These are phyloP conservation scores for Ptyas mucosa DNA, from an alignment of 2,113 vertebrate genomes.

Conservation along the genomic window DNA sequence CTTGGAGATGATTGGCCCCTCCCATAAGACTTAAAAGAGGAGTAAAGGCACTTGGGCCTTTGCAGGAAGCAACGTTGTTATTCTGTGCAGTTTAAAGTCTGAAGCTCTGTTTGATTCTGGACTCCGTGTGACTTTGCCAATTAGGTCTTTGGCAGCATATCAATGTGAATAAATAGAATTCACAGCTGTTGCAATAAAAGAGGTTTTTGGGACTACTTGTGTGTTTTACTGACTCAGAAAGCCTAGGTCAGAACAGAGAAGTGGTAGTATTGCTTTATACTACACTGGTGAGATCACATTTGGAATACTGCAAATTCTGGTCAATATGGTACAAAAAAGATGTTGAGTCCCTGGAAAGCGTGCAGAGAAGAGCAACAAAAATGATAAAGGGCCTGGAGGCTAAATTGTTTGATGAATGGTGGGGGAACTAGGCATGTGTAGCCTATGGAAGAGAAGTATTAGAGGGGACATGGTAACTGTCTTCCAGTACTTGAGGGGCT, in stretches of 20 bases:
- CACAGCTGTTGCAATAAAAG: too few relatives aligned
- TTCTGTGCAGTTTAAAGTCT: too few relatives aligned
- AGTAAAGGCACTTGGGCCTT: too few relatives aligned
- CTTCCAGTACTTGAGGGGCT: background rate
- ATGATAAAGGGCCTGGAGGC: background rate
- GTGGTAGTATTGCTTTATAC: background rate
- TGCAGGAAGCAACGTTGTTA: too few relatives aligned
- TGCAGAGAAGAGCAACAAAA: background rate
- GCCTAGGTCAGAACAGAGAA: background rate
- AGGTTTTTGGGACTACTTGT: too few relatives aligned
- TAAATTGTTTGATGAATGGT: background rate
- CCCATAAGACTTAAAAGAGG: too few relatives aligned
- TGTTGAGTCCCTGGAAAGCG: background rate
- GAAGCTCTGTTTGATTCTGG: too few relatives aligned
- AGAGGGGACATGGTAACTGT: background rate
- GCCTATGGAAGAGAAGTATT: background rate
- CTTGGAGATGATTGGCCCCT: too few relatives aligned
- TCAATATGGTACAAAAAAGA: background rate
- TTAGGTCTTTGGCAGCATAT: too few relatives aligned
- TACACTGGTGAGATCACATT: background rate
- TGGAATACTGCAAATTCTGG: background rate
- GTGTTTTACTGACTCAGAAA: too few relatives aligned
- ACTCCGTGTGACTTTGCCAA: too few relatives aligned
- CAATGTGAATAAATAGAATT: too few relatives aligned
- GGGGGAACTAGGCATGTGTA: background rate